Evolutionary conservation across 2,888 invertebrate genomes (phyloP).

Genomic region (Ochlodes sylvanus): DNA sequence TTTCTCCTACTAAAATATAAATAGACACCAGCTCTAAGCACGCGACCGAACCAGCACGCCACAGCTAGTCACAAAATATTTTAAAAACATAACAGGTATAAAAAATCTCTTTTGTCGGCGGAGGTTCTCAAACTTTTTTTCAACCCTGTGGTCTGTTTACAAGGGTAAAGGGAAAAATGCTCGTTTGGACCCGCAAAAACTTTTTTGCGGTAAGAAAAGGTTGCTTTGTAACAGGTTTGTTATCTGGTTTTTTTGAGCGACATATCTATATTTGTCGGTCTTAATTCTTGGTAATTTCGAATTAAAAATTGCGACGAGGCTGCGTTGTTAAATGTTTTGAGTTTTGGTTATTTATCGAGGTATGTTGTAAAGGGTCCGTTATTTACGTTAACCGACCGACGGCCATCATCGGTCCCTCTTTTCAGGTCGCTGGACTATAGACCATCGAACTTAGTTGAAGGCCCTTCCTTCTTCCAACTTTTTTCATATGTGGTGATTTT

Average conservation of each 20-base stretch:
- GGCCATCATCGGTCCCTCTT: too few relatives aligned
- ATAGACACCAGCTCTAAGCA: background rate
- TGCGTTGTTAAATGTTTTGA: slow-evolving; percentile 8
- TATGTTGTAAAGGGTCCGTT: background rate
- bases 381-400: too few relatives aligned
- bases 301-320: slow-evolving; percentile 27
- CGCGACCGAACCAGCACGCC: background rate
- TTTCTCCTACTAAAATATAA: too few relatives aligned
- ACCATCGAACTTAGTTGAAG: too few relatives aligned
- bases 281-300: slow-evolving; percentile 28
- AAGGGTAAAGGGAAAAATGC: slow-evolving; percentile 76
- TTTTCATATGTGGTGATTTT: too few relatives aligned
- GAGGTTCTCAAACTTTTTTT: slow-evolving; percentile 72
- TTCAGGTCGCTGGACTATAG: too few relatives aligned
- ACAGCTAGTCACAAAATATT: slow-evolving; percentile 70
- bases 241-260: slow-evolving; percentile 44
- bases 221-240: slow-evolving; percentile 70
- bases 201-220: slow-evolving; percentile 84
- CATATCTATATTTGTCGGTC: slow-evolving; percentile 61
- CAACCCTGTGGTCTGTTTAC: slow-evolving; percentile 79
- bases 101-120: slow-evolving; percentile 73
- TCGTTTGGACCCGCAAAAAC: slow-evolving; percentile 70
- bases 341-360: slow-evolving; percentile 17
- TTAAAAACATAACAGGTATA: slow-evolving; percentile 73
- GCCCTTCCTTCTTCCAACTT: too few relatives aligned